These are phyloP conservation scores for Actinemys pallida DNA, from an alignment of 2,113 vertebrate genomes.

Conservation along the genomic window DNA sequence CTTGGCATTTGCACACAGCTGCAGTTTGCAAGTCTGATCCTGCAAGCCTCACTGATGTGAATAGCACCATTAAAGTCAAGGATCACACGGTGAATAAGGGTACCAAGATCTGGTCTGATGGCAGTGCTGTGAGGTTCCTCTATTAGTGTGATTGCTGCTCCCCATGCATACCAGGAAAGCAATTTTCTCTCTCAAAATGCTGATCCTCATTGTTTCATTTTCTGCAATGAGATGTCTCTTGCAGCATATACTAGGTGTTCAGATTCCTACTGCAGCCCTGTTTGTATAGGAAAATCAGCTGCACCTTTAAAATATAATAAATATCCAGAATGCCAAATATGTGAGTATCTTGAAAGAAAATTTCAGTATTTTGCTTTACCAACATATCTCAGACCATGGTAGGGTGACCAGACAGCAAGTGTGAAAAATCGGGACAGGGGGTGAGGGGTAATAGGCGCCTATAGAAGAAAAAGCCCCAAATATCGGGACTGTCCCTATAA, in stretches of 20 bases:
- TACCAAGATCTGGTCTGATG: not conserved
- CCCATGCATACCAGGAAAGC: not conserved
- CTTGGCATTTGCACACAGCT: slow-evolving; percentile 1
- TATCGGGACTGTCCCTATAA: no score
- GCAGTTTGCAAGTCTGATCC: slow-evolving; percentile 1
- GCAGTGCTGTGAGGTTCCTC: not conserved
- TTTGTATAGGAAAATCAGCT: not conserved
- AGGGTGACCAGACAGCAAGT: no score
- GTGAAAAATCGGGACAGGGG: no score
- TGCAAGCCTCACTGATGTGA: not conserved
- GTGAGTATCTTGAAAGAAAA: not conserved
- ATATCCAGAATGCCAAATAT: not conserved
- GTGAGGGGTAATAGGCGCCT: no score
- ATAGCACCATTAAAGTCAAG: not conserved
- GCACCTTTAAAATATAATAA: not conserved
- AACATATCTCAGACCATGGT: not conserved
- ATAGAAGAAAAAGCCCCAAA: no score
- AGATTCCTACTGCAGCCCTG: not conserved
- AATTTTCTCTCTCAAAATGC: not conserved
- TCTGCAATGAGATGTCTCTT: not conserved
- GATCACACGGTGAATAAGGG: not conserved
- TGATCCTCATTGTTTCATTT: not conserved
- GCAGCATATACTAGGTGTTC: not conserved
- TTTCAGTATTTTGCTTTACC: not conserved
- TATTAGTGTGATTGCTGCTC: not conserved